Conservation (phyloP, 2,888 invertebrate genomes). For the Agrochola litura region DNA sequence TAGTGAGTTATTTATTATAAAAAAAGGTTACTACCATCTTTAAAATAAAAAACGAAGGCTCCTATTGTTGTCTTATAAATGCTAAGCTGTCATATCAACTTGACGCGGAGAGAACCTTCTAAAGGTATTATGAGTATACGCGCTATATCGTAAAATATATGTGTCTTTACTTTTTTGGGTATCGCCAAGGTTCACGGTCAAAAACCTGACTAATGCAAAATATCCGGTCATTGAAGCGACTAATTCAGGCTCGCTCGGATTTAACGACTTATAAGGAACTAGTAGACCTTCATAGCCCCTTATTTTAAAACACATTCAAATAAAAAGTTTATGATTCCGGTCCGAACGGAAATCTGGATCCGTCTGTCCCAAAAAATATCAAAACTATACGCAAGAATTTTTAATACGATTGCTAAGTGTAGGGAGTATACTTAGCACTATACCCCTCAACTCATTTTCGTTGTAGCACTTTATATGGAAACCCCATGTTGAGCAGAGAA, state of each 20-base stretch:
- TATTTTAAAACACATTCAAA: background rate
- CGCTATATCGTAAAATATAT: background rate
- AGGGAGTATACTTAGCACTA: background rate
- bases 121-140: slow-evolving; percentile 9
- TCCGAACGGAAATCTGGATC: slow-evolving; percentile 2
- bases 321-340: background rate
- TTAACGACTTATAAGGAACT: background rate
- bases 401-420: background rate
- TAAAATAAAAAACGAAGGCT: background rate
- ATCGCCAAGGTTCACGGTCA: slow-evolving; percentile 31
- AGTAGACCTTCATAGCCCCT: slow-evolving; percentile 17
- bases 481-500: slow-evolving; percentile 15
- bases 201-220: slow-evolving; percentile 17
- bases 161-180: slow-evolving; percentile 7
- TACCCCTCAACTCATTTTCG: slow-evolving; percentile 7
- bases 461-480: slow-evolving; percentile 5
- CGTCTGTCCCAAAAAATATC: background rate
- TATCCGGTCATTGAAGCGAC: slow-evolving; percentile 11
- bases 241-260: background rate
- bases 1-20: slow-evolving; percentile 36
- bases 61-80: background rate
- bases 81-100: background rate
- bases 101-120: slow-evolving; percentile 8
- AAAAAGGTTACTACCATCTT: background rate
- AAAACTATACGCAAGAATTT: too few relatives aligned